Evolutionary conservation across 2,888 invertebrate species (phyloP), one percentile per base, ranked within the genome.

Genomic region (Pycnomerus fuliginosus): DNA sequence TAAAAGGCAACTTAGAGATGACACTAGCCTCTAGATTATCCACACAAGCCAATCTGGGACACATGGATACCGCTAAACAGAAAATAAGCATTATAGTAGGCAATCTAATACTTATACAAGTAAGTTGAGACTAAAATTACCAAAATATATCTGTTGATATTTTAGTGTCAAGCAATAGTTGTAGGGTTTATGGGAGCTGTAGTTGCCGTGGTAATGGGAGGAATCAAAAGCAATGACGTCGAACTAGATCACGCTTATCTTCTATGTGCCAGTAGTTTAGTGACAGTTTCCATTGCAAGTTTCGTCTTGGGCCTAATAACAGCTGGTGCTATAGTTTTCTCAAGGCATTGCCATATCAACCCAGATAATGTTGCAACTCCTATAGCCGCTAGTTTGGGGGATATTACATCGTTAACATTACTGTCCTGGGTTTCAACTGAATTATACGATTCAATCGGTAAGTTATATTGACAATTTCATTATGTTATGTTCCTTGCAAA

Each of bases 1-100:
- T 90, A 32, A 90, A 90, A 70, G 90, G 90, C 14, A 89, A 89
- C 65, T 73, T 90, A 53, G 89, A 90, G 70, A 90, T 90, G 88
- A 89, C 88, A 0, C 70, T 90, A 44, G 88, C 89, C 1, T 87
- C 87, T 11, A 74, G 90, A 40, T 74, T 90, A 4, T 88, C 87
- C 4, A 90, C 90, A 0, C 84, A 87, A 72, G 80, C 87, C 5
- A 87, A 89, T 71, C 73, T 87, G 48, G 87, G 87, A 7, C 82
- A 84, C 62, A 83, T 88, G 82, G 85, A 87, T 62, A 77, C 79
- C 16, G 70, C 76, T 3, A 77, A 79, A 56, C 81, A 84, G 55
- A 78, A 80, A 58, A 75, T 79, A 71, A 74, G 74, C 56, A 83
- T 85, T 78, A 82, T 86, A 53, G 74, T 80, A 15, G 85, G 85